Conservation (phyloP, 2,888 invertebrate species). For the Platerodrilus igneus region DNA sequence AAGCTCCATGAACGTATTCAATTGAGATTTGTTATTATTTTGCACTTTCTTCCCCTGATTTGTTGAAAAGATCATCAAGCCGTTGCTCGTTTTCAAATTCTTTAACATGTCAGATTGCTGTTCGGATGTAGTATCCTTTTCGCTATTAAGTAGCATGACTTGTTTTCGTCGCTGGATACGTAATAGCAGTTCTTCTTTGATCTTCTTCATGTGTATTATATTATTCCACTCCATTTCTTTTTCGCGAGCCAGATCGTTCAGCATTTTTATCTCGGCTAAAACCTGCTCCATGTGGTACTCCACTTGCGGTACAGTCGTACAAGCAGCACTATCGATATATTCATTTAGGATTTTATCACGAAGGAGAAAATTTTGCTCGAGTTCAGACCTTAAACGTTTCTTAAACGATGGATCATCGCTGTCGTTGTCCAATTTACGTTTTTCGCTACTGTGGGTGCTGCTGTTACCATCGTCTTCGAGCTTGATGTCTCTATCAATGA, state of each 20-base stretch:
- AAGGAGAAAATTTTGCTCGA: constrained; percentile 43
- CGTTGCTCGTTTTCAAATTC: constrained; percentile 28
- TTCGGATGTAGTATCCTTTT: constrained; percentile 29
- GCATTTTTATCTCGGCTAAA: constrained; percentile 61
- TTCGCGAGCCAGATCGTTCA: constrained; percentile 69
- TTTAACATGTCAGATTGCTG: constrained; percentile 28
- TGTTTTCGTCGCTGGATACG: constrained; percentile 67
- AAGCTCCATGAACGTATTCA: constrained; percentile 44
- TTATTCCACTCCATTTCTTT: constrained; percentile 87
- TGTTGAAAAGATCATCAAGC: constrained; percentile 24
- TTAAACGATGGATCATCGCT: constrained; percentile 31
- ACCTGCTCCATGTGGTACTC: constrained; percentile 63
- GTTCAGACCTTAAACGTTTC: constrained; percentile 41
- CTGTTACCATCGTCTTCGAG: constrained; percentile 24
- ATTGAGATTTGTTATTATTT: constrained; percentile 26
- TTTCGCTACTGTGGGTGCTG: constrained; percentile 29
- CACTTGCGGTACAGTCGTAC: constrained; percentile 58
- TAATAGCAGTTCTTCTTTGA: constrained; percentile 76
- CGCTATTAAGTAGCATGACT: constrained; percentile 47
- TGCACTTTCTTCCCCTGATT: constrained; percentile 13
- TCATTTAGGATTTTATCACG: constrained; percentile 60
- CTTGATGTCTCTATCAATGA: constrained; percentile 19
- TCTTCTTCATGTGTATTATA: constrained; percentile 73
- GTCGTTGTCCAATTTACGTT: constrained; percentile 30
- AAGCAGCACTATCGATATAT: constrained; percentile 60